Evolutionary conservation across 2,797 vertebrate species (phyloP).

Genomic region (Hirundo rustica): DNA sequence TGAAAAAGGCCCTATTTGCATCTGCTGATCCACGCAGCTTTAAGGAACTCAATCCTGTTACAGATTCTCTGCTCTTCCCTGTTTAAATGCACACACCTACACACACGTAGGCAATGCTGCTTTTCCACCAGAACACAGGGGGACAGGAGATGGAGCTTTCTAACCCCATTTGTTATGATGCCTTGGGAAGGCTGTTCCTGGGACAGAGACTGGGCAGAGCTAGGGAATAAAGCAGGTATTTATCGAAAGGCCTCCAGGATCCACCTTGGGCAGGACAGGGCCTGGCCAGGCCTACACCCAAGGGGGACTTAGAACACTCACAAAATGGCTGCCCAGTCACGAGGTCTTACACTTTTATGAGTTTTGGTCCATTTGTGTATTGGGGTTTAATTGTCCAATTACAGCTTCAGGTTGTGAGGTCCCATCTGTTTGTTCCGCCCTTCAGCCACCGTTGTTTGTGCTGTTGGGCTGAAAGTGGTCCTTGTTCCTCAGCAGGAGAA

Average conservation of each 20-base stretch:
- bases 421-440: too few species aligned
- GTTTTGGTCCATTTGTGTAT: too few species aligned
- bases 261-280: not conserved
- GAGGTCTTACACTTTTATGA: too few species aligned
- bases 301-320: not conserved
- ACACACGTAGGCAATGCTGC: fast-evolving
- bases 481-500: not conserved
- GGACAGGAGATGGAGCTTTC: not conserved
- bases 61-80: not conserved
- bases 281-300: not conserved
- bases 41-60: not conserved
- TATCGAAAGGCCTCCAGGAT: not conserved
- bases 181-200: not conserved
- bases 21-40: fast-evolving
- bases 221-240: not conserved
- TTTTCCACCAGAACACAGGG: not conserved
- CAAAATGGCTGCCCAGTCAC: not conserved
- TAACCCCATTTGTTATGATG: not conserved
- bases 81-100: not conserved
- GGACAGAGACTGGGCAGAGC: not conserved
- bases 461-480: not conserved
- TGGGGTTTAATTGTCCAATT: too few species aligned
- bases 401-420: too few species aligned
- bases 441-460: too few species aligned
- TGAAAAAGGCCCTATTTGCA: not conserved